A percentile compares a stretch with the other conserved stretches of the same genome.
Evolutionary conservation across 2,113 vertebrate genomes (phyloP).

Genomic region (Puffinus mauretanicus): DNA sequence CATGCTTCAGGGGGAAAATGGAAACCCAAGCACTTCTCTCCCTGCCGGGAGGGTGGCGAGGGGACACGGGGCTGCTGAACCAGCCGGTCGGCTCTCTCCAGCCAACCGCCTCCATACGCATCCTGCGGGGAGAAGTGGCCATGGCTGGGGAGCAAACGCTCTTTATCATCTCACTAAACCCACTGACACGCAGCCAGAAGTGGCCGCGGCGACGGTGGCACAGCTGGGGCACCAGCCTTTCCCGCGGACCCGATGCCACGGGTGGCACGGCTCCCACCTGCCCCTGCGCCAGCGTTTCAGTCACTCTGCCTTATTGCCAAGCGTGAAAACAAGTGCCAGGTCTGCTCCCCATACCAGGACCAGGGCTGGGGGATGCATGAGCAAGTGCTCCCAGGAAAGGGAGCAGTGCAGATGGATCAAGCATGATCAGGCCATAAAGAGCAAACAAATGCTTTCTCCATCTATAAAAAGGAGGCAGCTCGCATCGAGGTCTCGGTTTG

Average conservation of each 20-base stretch:
- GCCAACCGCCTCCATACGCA: background rate
- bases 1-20: background rate
- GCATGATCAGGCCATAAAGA: rapidly evolving
- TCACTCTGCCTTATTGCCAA: background rate
- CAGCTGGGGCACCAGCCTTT: background rate
- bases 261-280: background rate
- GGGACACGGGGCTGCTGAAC: background rate
- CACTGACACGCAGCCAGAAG: background rate
- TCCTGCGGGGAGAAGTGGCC: background rate
- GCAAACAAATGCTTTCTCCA: background rate
- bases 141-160: background rate
- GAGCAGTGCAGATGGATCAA: background rate
- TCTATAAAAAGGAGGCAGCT: background rate
- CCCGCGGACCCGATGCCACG: rapidly evolving
- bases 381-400: background rate
- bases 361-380: rapidly evolving
- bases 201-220: background rate
- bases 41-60: background rate
- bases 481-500: background rate
- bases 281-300: background rate
- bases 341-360: background rate
- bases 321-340: too few species aligned
- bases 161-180: background rate
- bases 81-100: background rate
- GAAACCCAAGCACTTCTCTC: background rate